Conservation (phyloP, 1,140 invertebrate species). For the Sycobia sp. region DNA sequence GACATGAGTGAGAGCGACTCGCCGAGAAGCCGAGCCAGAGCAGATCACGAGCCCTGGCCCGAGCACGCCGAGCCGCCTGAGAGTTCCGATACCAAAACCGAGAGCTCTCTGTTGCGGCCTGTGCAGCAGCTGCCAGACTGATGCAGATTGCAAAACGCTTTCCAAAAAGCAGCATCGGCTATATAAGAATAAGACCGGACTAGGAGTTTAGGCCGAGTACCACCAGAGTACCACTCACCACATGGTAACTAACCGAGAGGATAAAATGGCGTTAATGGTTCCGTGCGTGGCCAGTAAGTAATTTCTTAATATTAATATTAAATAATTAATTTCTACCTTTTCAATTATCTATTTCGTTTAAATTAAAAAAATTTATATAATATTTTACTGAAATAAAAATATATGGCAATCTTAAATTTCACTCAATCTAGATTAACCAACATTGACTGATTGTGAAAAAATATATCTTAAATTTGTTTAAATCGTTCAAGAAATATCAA, state of each 20-base stretch:
- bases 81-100: too few relatives aligned
- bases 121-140: too few relatives aligned
- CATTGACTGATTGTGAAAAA: constrained; percentile 18
- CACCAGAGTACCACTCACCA: too few relatives aligned
- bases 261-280: constrained; percentile 58
- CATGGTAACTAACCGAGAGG: constrained; percentile 40
- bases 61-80: too few relatives aligned
- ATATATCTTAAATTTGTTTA: constrained; percentile 18
- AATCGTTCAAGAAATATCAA: constrained; percentile 2
- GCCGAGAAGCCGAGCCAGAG: too few relatives aligned
- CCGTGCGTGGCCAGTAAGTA: constrained; percentile 59
- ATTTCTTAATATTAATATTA: constrained; percentile 27
- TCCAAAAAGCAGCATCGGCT: too few relatives aligned
- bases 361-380: background rate
- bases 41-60: too few relatives aligned
- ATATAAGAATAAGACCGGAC: too few relatives aligned
- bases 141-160: too few relatives aligned
- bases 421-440: background rate
- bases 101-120: too few relatives aligned
- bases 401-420: background rate
- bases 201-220: too few relatives aligned
- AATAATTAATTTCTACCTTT: background rate
- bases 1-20: too few relatives aligned
- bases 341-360: background rate
- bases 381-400: background rate